These are phyloP conservation scores for Danio choprae DNA, from an alignment of 2,797 vertebrate species.

Conservation along the genomic window DNA sequence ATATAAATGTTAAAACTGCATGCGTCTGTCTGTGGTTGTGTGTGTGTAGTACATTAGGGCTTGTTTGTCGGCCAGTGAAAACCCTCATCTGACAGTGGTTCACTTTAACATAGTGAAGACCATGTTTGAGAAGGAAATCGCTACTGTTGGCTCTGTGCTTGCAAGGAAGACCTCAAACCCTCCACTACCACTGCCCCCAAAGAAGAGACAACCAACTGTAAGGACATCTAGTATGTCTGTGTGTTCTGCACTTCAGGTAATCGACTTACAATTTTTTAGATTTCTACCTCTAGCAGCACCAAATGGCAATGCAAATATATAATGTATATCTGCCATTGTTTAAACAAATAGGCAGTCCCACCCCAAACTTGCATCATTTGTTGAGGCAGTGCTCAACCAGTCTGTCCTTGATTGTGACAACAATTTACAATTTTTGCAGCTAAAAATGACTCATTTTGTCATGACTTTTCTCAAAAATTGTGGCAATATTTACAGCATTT, in stretches of 20 bases:
- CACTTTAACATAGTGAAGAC: slow-evolving; percentile 86
- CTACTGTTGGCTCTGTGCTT: slow-evolving; percentile 86
- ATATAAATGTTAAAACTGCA: background rate
- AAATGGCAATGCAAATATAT: background rate
- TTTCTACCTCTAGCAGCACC: background rate
- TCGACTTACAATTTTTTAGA: background rate
- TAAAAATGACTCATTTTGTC: too few species aligned
- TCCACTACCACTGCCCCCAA: slow-evolving; percentile 94
- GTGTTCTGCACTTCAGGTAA: background rate
- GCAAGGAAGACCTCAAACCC: slow-evolving; percentile 86
- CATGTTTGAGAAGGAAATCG: slow-evolving; percentile 93
- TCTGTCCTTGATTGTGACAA: too few species aligned
- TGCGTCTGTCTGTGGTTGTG: slow-evolving; percentile 44
- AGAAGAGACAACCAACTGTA: slow-evolving; percentile 86
- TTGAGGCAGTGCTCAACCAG: background rate
- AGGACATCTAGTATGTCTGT: slow-evolving; percentile 63
- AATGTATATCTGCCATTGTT: background rate
- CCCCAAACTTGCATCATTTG: too few species aligned
- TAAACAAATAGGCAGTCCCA: background rate
- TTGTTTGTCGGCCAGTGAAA: slow-evolving; percentile 87
- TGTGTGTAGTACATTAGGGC: slow-evolving; percentile 86
- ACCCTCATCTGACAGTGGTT: slow-evolving; percentile 91
- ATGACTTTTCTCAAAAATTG: too few species aligned
- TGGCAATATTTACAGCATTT: too few species aligned
- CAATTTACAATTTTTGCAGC: too few species aligned